Evolutionary conservation across 2,113 vertebrate genomes (phyloP), one percentile per base, ranked within the genome.

Genomic region (Agapornis roseicollis): DNA sequence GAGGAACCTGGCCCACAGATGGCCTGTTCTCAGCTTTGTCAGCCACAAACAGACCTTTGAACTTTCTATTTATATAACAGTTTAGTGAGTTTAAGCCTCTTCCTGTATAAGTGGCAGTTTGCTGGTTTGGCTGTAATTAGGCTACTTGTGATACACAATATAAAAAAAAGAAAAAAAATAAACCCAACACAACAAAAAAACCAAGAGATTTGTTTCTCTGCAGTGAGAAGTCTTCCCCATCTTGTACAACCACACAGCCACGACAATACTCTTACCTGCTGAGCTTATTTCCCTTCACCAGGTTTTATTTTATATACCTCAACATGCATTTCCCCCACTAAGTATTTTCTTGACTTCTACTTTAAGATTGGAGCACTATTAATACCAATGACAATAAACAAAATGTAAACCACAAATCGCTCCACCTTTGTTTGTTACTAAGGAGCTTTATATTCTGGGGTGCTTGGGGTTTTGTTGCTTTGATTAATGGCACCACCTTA

Each of bases 31-130:
- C 97, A 95, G 97, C 93, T 96, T 82, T 85, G 90, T 97, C 96
- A 94, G 97, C 97, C 96, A 97, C 97, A 96, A 94, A 61, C 63
- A 96, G 97, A 98, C 97, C 98, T 98, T 97, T 98, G 97, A 98
- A 98, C 98, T 98, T 98, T 96, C 97, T 98, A 98, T 98, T 98
- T 98, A 98, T 98, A 86, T 97, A 98, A 97, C 95, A 96, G 97
- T 98, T 98, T 97, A 95, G 96, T 97, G 97, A 98, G 97, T 98
- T 98, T 97, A 98, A 97, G 96, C 96, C 96, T 97, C 97, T 98
- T 98, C 97, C 97, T 98, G 97, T 97, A 93, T 96, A 97, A 98
- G 97, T 96, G 97, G 94, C 97, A 94, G 35, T 97, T 97, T 97
- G 96, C 96, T 96, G 95, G 95, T 88, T 97, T 80, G 88, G 95